Evolutionary conservation across 2,797 vertebrate species (phyloP), one percentile per base, ranked within the genome.

Genomic region (Nyctibius grandis): DNA sequence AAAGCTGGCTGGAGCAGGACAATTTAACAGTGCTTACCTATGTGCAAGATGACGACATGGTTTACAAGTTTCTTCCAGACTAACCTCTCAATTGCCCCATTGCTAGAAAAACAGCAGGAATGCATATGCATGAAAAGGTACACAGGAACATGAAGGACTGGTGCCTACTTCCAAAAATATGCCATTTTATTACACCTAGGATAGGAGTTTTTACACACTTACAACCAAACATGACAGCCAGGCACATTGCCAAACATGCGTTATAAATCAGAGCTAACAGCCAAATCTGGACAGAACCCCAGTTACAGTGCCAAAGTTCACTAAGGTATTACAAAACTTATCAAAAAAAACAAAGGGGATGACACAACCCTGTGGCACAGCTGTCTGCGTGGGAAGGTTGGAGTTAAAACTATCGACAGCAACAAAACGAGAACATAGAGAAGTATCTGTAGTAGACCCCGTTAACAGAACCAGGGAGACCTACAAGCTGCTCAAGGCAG

Each of bases 401-500:
- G 67, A 91, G 89, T 68, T 59, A 92, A 78, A 96, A 67, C 63
- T 86, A 80, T 45, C 6, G 21, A 91, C 83, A 94, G 78, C 53
- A 89, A 91, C 59, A 93, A 92, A 93, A 91, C 1, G 26, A 91
- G 95, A 92, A 88, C 2, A 22, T 38, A 84, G 95, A 86, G 89
- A 77, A 95, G 91, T 42, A 92, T 25, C 92, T 5, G 0, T 7
- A 79, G 91, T 16, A 94, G 94, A 96, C 60, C 89, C 81, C 1
- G 19, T 48, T 93, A 97, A 90, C 67, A 80, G 89, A 96, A 91
- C 74, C 84, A 91, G 69, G 61, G 90, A 97, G 96, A 97, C 79
- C 89, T 91, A 86, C 88, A 95, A 94, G 95, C 86, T 96, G 94
- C 97, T 97, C 95, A 92, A 90, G 85, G 89, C 89, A 97, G 86